Evolutionary conservation across 2,888 invertebrate species (phyloP).

Genomic region (Oscheius sp.): DNA sequence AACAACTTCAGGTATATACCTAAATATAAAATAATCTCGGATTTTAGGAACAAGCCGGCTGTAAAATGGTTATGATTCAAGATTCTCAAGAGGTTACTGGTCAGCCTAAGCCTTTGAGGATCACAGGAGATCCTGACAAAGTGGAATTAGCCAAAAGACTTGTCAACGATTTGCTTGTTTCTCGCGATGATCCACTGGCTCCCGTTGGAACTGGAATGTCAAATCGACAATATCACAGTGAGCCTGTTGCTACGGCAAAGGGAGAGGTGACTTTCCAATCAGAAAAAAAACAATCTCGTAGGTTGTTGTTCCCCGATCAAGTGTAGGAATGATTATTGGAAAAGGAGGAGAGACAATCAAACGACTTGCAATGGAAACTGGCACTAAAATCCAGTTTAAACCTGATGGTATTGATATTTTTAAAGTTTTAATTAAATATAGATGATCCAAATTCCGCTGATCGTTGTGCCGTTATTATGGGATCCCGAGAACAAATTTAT

Average conservation of each 20-base stretch:
- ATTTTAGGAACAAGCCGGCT: slow-evolving; percentile 88
- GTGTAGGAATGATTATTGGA: slow-evolving; percentile 96
- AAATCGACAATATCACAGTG: no score
- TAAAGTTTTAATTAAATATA: not conserved
- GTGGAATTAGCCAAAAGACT: slow-evolving; percentile 85
- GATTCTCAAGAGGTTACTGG: slow-evolving; percentile 90
- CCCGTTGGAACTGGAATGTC: no score
- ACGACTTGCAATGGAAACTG: slow-evolving; percentile 92
- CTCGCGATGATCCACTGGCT: slow-evolving; percentile 39
- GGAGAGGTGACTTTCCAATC: slow-evolving; percentile 39
- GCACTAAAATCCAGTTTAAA: slow-evolving; percentile 89
- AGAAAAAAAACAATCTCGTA: no score
- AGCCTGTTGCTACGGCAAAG: slow-evolving; percentile 30
- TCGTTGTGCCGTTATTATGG: slow-evolving; percentile 86
- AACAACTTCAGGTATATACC: slow-evolving; percentile 77
- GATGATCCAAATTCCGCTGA: slow-evolving; percentile 86
- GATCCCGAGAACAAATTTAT: slow-evolving; percentile 78
- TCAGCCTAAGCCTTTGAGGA: slow-evolving; percentile 87
- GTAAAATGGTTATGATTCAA: slow-evolving; percentile 96
- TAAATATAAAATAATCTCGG: not conserved
- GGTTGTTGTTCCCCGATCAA: slow-evolving; percentile 87
- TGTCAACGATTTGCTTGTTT: slow-evolving; percentile 79
- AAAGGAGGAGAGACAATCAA: slow-evolving; percentile 98
- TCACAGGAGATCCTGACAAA: slow-evolving; percentile 89
- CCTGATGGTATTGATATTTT: slow-evolving; percentile 73